Conservation (phyloP, 2,888 invertebrate species). For the Nemoura dubitans region DNA sequence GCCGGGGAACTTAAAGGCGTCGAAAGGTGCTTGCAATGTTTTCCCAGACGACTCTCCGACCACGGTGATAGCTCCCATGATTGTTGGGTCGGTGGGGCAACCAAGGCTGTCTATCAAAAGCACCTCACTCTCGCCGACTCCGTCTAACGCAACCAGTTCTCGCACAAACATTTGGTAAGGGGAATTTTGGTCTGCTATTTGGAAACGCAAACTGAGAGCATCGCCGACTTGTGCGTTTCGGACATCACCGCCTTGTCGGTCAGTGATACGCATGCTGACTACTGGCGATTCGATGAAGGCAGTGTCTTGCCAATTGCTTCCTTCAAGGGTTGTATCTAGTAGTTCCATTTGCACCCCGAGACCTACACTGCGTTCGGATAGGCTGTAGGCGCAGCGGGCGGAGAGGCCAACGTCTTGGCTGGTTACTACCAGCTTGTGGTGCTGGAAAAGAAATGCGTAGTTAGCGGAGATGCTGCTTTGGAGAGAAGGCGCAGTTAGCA, state of each 20-base stretch:
- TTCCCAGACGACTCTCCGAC: slow-evolving; percentile 51
- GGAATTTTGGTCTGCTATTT: slow-evolving; percentile 58
- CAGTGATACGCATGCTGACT: slow-evolving; percentile 62
- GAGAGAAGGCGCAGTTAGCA: too few species aligned
- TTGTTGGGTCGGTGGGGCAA: slow-evolving; percentile 60
- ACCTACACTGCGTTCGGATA: slow-evolving; percentile 60
- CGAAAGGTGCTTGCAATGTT: slow-evolving; percentile 58
- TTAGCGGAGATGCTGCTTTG: too few species aligned
- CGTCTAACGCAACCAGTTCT: slow-evolving; percentile 62
- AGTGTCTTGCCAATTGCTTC: slow-evolving; percentile 57
- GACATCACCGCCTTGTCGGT: slow-evolving; percentile 59
- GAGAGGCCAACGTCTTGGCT: slow-evolving; percentile 61
- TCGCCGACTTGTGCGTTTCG: slow-evolving; percentile 62
- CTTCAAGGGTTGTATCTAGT: slow-evolving; percentile 56
- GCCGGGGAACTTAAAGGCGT: slow-evolving; percentile 60
- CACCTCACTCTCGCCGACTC: slow-evolving; percentile 60
- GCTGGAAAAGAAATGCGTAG: slow-evolving; percentile 56
- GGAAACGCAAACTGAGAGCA: slow-evolving; percentile 60
- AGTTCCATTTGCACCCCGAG: slow-evolving; percentile 58
- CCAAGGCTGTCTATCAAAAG: slow-evolving; percentile 61
- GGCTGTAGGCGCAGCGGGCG: slow-evolving; percentile 61
- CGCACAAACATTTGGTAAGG: slow-evolving; percentile 63
- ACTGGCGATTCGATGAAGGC: slow-evolving; percentile 61
- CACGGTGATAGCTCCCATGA: slow-evolving; percentile 58
- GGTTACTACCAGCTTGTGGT: slow-evolving; percentile 61